These are phyloP conservation scores for Hyposoter didymator DNA, from an alignment of 2,888 invertebrate genomes.

Conservation along the genomic window DNA sequence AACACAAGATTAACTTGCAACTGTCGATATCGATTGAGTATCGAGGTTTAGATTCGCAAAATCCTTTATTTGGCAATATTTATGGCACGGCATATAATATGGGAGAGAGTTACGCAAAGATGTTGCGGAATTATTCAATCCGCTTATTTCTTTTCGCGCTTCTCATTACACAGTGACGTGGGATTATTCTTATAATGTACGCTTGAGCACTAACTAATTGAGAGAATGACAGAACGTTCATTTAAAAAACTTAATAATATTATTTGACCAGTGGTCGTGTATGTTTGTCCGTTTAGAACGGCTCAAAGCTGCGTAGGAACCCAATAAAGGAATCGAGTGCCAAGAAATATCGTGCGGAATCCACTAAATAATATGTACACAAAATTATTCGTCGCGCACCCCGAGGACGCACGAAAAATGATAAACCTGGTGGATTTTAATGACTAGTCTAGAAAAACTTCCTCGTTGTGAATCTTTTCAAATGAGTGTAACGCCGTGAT, in stretches of 20 bases:
- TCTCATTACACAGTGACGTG: conserved; percentile 52
- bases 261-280: conserved; percentile 52
- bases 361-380: conserved; percentile 36
- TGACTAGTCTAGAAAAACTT: conserved; percentile 56
- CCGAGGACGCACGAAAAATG: conserved; percentile 9
- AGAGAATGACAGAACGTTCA: conserved; percentile 21
- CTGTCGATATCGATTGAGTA: conserved; percentile 55
- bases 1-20: conserved; percentile 46
- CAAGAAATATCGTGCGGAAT: conserved; percentile 20
- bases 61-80: conserved; percentile 73
- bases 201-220: conserved; percentile 38
- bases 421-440: conserved; percentile 32
- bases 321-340: conserved; percentile 18
- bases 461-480: background rate
- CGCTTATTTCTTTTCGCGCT: conserved; percentile 54
- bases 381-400: conserved; percentile 22
- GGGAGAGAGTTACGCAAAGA: conserved; percentile 71
- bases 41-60: conserved; percentile 57
- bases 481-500: background rate
- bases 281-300: conserved; percentile 29
- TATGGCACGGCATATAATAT: conserved; percentile 76
- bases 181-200: conserved; percentile 64
- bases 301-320: conserved; percentile 17
- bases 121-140: conserved; percentile 44
- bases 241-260: conserved; percentile 16